A percentile compares a stretch with the other conserved stretches of the same genome.
Evolutionary conservation across 2,113 vertebrate species (phyloP).

Genomic region (Pseudorasbora parva): DNA sequence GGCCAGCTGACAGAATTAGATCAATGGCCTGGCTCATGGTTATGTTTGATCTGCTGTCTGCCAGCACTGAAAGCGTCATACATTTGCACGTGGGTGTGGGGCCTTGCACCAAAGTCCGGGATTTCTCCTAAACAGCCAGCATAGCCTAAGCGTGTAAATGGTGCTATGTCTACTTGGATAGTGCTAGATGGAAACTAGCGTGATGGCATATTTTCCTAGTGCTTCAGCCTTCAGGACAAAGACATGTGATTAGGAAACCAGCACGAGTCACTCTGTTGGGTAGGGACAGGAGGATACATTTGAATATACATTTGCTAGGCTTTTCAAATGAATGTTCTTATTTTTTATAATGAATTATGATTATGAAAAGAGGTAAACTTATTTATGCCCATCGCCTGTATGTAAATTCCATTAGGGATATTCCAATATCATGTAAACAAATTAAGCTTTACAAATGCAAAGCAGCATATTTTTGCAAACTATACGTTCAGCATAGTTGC

Average conservation of each 20-base stretch:
- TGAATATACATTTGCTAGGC: background rate
- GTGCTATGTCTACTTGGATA: slow-evolving; percentile 61
- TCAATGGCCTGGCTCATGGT: slow-evolving; percentile 44
- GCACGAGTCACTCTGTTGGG: slow-evolving; percentile 37
- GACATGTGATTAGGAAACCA: slow-evolving; percentile 67
- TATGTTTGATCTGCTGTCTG: slow-evolving; percentile 17
- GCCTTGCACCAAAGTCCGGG: slow-evolving; percentile 53
- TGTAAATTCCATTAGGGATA: background rate
- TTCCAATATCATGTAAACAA: background rate
- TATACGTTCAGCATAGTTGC: background rate
- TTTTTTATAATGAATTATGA: background rate
- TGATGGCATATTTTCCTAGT: slow-evolving; percentile 73
- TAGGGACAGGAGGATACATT: slow-evolving; percentile 49
- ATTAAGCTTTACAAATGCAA: background rate
- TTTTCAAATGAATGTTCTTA: background rate
- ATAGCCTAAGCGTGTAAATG: slow-evolving; percentile 50
- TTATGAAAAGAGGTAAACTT: background rate
- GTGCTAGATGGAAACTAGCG: slow-evolving; percentile 69
- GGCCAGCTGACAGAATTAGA: slow-evolving; percentile 45
- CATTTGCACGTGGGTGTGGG: slow-evolving; percentile 43
- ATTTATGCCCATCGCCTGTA: background rate
- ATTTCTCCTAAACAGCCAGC: slow-evolving; percentile 52
- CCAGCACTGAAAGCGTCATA: slow-evolving; percentile 42
- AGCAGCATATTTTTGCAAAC: background rate
- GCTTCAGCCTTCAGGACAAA: slow-evolving; percentile 58